Base-by-base conservation (phyloP, 2,888 invertebrate genomes). In the Exephanes ischioxanthus region DNA sequence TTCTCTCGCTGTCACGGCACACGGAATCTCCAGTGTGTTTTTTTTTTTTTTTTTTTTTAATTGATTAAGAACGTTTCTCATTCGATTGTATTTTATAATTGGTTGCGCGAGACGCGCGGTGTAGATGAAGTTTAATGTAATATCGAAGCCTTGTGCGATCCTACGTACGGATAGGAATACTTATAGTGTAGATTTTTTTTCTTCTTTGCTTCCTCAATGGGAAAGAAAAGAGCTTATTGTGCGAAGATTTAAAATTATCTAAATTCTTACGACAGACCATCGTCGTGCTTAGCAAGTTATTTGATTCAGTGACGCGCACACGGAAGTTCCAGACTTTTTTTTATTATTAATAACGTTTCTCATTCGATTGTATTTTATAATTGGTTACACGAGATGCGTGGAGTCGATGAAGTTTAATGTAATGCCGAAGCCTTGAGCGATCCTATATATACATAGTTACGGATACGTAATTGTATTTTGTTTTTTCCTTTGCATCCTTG, bases 1-100 rank as follows among this genome's bases (percentile, higher is more conserved):
- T 85, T 85, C 84, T 81, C 84, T 72, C 80, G 45, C 45, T 70
- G 71, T 37, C 30, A 9, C 61, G 14, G 6, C 14, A 11, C 14
- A 5, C 61, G 22, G 61, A 61, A 61, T 61, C 61, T 6, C 1
- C 61, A 5, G 30, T 26, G n/a, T 30, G 14, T n/a, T 4, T 51
- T n/a, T 51, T 51, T 5, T n/a, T n/a, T 9, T 37, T 7, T n/a
- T n/a, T n/a, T n/a, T n/a, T n/a, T n/a, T n/a, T n/a, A n/a, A 9
- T 6, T 61, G 5, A 26, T 30, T 30, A 61, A 61, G 33, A 61
- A 26, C 26, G 55, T 72, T 66, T 77, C 41, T 68, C 55, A 55
- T 77, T 41, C 26, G 41, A 33, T 73, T 73, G 30, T 71, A 22
- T 75, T 61, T 75, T 68, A 72, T 78, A 78, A 78, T 83, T n/a